These are phyloP conservation scores for Merluccius polli DNA, from an alignment of 2,797 vertebrate genomes.

Conservation along the genomic window DNA sequence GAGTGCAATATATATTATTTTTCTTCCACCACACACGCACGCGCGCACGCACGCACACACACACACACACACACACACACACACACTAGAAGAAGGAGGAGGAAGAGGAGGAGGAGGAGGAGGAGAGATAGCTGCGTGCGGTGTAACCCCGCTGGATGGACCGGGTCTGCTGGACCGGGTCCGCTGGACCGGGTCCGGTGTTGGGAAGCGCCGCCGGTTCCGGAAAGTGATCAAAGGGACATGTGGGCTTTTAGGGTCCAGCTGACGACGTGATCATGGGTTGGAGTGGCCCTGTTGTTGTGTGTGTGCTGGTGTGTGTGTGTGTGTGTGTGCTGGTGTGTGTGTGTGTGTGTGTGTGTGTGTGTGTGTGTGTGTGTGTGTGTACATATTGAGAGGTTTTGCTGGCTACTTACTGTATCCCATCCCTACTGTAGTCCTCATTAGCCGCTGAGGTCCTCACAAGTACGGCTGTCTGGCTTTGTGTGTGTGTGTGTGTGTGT, in stretches of 20 bases:
- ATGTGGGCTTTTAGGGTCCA: background rate
- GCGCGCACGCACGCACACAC: no score
- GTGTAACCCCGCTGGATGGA: conserved; percentile 29
- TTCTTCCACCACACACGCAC: conserved; percentile 24
- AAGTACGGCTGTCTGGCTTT: no score
- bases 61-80: background rate
- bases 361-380: conserved; percentile 33
- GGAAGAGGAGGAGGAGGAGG: no score
- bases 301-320: conserved; percentile 52
- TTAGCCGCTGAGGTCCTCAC: no score
- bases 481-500: no score
- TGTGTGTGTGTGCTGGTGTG: conserved; percentile 49
- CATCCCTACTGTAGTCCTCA: conserved; percentile 43
- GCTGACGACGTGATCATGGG: conserved; percentile 30
- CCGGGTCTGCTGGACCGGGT: no score
- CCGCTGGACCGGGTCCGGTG: no score
- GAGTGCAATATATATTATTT: conserved; percentile 47
- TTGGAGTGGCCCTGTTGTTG: no score
- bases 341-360: conserved; percentile 24
- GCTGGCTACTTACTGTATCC: conserved; percentile 61
- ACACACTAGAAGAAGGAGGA: conserved; percentile 39
- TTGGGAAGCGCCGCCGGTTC: background rate
- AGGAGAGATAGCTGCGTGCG: conserved; percentile 51
- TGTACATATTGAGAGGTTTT: conserved; percentile 57
- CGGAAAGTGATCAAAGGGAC: background rate